Conservation (phyloP, 2,888 invertebrate genomes). For the Microchrysa polita region DNA sequence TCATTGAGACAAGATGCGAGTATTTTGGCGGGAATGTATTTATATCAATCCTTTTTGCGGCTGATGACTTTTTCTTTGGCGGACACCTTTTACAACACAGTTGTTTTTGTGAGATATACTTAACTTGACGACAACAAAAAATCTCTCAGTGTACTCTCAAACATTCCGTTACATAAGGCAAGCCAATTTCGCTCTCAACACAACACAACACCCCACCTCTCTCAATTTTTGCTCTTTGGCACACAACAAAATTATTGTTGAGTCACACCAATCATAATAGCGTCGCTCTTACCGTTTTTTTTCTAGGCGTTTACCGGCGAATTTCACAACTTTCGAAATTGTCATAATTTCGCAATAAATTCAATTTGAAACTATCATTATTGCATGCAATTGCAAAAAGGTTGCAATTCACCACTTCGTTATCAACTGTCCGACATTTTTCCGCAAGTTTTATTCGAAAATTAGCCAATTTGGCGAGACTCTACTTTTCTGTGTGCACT, state of each 20-base stretch:
- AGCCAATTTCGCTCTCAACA: too few relatives aligned
- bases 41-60: too few relatives aligned
- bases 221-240: not conserved
- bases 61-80: too few relatives aligned
- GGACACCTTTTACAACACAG: too few relatives aligned
- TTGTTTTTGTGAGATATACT: too few relatives aligned
- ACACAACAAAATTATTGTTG: not conserved
- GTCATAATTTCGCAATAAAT: not conserved
- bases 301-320: conserved; percentile 44
- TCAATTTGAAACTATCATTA: conserved; percentile 10
- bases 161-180: not conserved
- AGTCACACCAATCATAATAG: not conserved
- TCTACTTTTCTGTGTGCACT: conserved; percentile 30
- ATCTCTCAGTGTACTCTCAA: too few relatives aligned
- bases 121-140: too few relatives aligned
- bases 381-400: not conserved
- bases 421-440: conserved; percentile 16
- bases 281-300: conserved; percentile 11
- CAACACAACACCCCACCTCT: not conserved
- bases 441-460: not conserved
- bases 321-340: conserved; percentile 21
- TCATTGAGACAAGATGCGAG: too few relatives aligned
- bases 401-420: not conserved
- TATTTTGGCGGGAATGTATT: too few relatives aligned
- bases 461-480: not conserved